Conservation (phyloP, 30 jellyfish, hydroid and myxozoan species). For the Aurelia coerulea region DNA sequence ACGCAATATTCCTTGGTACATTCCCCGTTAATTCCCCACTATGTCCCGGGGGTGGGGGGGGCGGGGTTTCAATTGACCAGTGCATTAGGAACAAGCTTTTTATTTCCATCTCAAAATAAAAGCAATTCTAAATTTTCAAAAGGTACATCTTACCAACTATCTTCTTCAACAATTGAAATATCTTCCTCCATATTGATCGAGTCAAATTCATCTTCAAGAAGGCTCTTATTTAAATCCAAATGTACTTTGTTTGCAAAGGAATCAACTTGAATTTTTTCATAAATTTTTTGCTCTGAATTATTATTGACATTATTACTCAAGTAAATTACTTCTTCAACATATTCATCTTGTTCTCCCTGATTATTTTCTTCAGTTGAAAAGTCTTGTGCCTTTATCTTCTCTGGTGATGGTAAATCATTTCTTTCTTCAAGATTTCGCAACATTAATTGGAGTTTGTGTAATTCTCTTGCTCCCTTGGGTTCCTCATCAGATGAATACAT, state of each 20-base stretch:
- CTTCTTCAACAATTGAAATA: conserved; percentile 49
- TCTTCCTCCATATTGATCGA: conserved; percentile 25
- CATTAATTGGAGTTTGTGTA: conserved; percentile 56
- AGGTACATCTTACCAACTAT: conserved; percentile 47
- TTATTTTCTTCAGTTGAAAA: neutral
- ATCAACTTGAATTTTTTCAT: neutral
- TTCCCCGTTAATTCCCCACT: no score
- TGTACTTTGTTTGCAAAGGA: neutral
- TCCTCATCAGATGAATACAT: conserved; percentile 48
- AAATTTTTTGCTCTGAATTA: neutral
- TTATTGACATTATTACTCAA: neutral
- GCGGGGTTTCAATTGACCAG: no score
- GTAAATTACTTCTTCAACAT: neutral
- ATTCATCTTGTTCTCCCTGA: neutral
- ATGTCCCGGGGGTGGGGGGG: no score
- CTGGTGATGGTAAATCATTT: conserved; percentile 63
- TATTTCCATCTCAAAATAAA: no score
- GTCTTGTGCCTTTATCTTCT: neutral
- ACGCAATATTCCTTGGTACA: no score
- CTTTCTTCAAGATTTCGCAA: conserved; percentile 67
- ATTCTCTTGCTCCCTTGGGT: conserved; percentile 39
- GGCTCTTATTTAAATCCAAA: neutral
- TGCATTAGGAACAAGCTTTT: no score
- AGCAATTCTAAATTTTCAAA: no score
- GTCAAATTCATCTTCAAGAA: conserved; percentile 31